Evolutionary conservation across 2,888 invertebrate species (phyloP).

Genomic region (Perizoma affinitatum): DNA sequence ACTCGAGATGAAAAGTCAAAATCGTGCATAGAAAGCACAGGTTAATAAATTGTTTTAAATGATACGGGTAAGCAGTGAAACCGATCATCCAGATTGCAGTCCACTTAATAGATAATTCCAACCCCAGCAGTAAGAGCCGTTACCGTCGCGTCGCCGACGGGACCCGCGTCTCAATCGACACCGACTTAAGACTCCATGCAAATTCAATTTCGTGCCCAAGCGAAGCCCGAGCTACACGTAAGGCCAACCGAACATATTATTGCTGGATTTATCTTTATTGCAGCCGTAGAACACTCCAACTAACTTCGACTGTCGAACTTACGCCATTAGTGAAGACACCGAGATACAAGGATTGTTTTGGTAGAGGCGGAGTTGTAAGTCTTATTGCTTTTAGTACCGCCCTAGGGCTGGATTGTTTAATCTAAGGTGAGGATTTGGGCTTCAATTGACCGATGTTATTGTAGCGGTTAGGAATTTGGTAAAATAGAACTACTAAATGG

Average conservation of each 20-base stretch:
- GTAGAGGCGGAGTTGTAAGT: constrained; percentile 82
- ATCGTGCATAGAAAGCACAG: too few relatives aligned
- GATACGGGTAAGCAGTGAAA: constrained; percentile 14
- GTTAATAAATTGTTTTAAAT: constrained; percentile 7
- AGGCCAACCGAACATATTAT: constrained; percentile 83
- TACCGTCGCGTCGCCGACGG: constrained; percentile 69
- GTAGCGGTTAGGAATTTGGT: constrained; percentile 17
- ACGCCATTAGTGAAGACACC: constrained; percentile 83
- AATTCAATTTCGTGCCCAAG: constrained; percentile 83
- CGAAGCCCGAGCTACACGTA: constrained; percentile 71
- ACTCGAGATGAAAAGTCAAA: too few relatives aligned
- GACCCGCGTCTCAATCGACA: constrained; percentile 71
- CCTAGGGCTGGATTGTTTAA: constrained; percentile 78
- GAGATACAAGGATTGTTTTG: constrained; percentile 83
- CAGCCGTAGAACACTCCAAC: constrained; percentile 81
- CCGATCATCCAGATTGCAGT: constrained; percentile 20
- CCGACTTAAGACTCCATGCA: constrained; percentile 83
- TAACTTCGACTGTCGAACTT: constrained; percentile 84
- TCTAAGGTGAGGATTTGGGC: constrained; percentile 67
- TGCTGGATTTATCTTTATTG: constrained; percentile 84
- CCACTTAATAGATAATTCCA: constrained; percentile 48
- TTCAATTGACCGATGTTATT: constrained; percentile 40
- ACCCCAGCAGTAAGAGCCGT: constrained; percentile 66
- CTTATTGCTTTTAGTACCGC: constrained; percentile 81
- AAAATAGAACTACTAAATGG: constrained; percentile 9